A percentile compares a stretch with the other conserved stretches of the same genome.
Evolutionary conservation across 92 coral and sea anemone genomes (phyloP).

Genomic region (Palythoa heliodiscus): DNA sequence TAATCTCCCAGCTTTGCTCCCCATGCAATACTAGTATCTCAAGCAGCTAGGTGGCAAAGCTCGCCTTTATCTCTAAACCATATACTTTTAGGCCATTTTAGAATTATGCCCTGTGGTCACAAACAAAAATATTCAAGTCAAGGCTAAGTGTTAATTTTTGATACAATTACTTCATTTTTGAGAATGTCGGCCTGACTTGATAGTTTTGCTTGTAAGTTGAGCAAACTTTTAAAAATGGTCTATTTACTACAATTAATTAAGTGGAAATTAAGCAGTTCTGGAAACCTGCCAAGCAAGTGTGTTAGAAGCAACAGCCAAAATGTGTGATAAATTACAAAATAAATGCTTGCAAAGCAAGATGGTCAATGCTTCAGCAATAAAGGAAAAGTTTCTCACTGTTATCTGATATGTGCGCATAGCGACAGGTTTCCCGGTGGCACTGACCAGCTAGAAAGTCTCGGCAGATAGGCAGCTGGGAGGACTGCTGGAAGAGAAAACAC

Average conservation of each 20-base stretch:
- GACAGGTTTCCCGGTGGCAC: slow-evolving; percentile 99
- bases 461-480: slow-evolving; percentile 97
- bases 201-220: too few species aligned
- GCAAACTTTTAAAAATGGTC: too few species aligned
- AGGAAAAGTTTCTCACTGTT: slow-evolving; percentile 83
- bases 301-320: slow-evolving; percentile 30
- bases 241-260: background rate
- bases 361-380: slow-evolving; percentile 34
- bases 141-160: too few species aligned
- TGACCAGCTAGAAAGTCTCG: slow-evolving; percentile 98
- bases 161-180: too few species aligned
- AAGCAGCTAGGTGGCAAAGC: too few species aligned
- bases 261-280: background rate
- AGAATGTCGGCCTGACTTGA: too few species aligned
- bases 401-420: slow-evolving; percentile 99
- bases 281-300: slow-evolving; percentile 23
- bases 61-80: too few species aligned
- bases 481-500: slow-evolving; percentile 87
- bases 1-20: too few species aligned
- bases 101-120: too few species aligned
- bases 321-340: slow-evolving; percentile 14
- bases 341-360: slow-evolving; percentile 31
- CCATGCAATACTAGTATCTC: too few species aligned
- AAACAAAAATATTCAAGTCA: too few species aligned
- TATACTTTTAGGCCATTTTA: too few species aligned